Conservation (phyloP, 2,888 invertebrate genomes). For the Amblyteles armatorius region DNA sequence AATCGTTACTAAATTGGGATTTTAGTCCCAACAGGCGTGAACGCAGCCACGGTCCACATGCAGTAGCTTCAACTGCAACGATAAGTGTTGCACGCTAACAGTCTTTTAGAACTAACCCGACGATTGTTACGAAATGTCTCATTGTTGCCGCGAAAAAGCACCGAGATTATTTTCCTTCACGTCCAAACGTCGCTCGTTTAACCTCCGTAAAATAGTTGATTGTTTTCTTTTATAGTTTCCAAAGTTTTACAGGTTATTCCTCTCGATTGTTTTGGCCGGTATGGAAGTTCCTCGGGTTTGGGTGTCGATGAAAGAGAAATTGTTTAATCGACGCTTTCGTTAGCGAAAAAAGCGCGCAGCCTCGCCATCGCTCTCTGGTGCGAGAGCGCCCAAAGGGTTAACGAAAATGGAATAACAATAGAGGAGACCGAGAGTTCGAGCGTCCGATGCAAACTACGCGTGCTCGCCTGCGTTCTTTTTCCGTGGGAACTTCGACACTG, state of each 20-base stretch:
- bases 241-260: too few species aligned
- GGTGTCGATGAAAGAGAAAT: not conserved
- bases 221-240: not conserved
- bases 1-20: constrained; percentile 10
- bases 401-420: constrained; percentile 17
- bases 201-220: not conserved
- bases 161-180: not conserved
- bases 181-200: not conserved
- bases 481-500: not conserved
- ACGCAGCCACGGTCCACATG: not conserved
- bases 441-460: not conserved
- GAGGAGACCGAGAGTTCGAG: constrained; percentile 9
- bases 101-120: not conserved
- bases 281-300: too few species aligned
- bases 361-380: not conserved
- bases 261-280: too few species aligned
- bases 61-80: not conserved
- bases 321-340: not conserved
- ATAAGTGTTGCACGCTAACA: constrained; percentile 27
- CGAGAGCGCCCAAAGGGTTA: not conserved
- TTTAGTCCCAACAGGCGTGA: constrained; percentile 20
- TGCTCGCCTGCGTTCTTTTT: not conserved
- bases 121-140: constrained; percentile 22
- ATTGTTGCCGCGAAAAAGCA: not conserved
- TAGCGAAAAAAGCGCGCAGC: not conserved